Evolutionary conservation across 2,113 vertebrate genomes (phyloP), one percentile per base, ranked within the genome.

Genomic region (Toxotes jaculatrix): DNA sequence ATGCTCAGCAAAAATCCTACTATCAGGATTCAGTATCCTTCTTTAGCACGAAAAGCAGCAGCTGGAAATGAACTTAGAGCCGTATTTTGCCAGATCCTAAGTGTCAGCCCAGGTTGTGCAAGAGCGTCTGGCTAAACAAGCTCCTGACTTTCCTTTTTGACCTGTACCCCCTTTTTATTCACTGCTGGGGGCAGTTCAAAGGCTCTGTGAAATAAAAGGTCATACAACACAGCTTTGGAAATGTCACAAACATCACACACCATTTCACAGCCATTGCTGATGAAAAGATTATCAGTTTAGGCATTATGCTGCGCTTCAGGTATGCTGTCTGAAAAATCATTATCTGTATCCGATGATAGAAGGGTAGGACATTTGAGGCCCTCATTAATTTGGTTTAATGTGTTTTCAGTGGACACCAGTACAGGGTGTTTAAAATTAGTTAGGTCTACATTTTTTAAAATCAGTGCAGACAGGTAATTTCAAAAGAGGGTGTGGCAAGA

Each of bases 191-290:
- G 49, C 40, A 69, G 70, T 92, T 95, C 90, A 95, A 95, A 95
- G 89, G 16, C 68, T 65, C 74, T 90, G 79, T 94, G 93, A 95
- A 88, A 80, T 88, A 12, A 75, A 81, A 90, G 92, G 93, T 94
- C 90, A 89, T 4, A 63, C 49, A 74, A 51, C 61, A 77, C 61
- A 81, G 82, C n/a, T 40, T 11, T 82, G 83, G 73, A 95, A 95
- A 95, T 89, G 94, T 94, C 95, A 95, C 69, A 59, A 72, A 86
- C 87, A 90, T 92, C 91, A 92, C 77, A 89, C 55, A 79, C 47
- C 34, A 63, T 82, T 87, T 89, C 81, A 79, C 63, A 87, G 79
- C 5, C 74, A 51, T 73, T 31, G 60, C 31, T 57, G 77, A 88
- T 87, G 62, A 89, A 68, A 74, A 34, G 38, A 40, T 21, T 60